Evolutionary conservation across 2,113 vertebrate genomes (phyloP), one percentile per base, ranked within the genome.

Genomic region (Zapus hudsonius): DNA sequence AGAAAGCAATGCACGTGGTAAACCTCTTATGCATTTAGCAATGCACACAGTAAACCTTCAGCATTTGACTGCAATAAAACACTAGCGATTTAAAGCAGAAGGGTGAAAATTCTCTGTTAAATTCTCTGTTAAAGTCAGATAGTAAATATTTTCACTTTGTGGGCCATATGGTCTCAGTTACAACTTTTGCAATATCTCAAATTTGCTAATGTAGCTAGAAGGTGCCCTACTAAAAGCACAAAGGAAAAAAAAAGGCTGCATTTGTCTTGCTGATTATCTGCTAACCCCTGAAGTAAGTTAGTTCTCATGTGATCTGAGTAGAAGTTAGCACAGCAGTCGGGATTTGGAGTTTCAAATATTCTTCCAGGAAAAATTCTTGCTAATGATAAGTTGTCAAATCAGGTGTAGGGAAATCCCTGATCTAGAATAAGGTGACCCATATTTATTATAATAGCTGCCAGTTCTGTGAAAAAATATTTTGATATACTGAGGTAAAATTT

Each of bases 381-480:
- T 95, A 59, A 72, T 88, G 59, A 38, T 55, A 74, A 36, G n/a
- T 25, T 87, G 38, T 36, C n/a, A 89, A 87, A 73, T 70, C 74
- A 79, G 70, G 7, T 82, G 83, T 75, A 47, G 40, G 47, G 9
- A 67, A 23, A 12, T 6, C 73, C 52, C 29, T 84, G 22, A 7
- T 88, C 47, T 90, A 57, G 72, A 47, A 61, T 59, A 73, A 91
- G 16, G 13, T 25, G 47, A 79, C 15, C 12, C 12, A 7, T 47
- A 38, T 78, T 93, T 93, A 91, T 92, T 89, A 64, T 38, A 94
- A 83, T 72, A 84, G 17, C 29, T 93, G 19, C 40, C 7, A 16
- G 52, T 70, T 87, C 52, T 94, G 11, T 87, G 63, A n/a, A 82
- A 78, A 95, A 73, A 64, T 73, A 57, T 29, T 94, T 61, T 44